These are phyloP conservation scores for Ethmia dodecea DNA, from an alignment of 2,888 invertebrate species.

Conservation along the genomic window DNA sequence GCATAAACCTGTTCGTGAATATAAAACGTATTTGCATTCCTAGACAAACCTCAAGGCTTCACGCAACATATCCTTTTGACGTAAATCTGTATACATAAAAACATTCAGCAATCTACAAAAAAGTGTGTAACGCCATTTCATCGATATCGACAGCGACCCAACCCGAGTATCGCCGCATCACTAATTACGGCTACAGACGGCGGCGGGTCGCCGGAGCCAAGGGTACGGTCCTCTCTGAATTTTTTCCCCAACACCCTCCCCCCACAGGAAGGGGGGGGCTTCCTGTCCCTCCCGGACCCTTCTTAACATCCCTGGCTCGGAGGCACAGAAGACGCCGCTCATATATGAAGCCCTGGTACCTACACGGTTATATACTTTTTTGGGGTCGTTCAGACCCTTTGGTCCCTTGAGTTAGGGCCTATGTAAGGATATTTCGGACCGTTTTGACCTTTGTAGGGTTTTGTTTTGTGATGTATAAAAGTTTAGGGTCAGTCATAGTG, in stretches of 20 bases:
- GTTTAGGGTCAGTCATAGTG: slow-evolving; percentile 41
- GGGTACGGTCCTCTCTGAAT: slow-evolving; percentile 70
- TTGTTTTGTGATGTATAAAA: slow-evolving; percentile 55
- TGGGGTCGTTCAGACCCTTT: slow-evolving; percentile 70
- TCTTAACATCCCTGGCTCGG: slow-evolving; percentile 73
- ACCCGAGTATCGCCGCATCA: slow-evolving; percentile 55
- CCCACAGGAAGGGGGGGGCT: slow-evolving; percentile 57
- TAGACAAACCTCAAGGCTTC: too few relatives aligned
- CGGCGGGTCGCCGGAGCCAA: slow-evolving; percentile 55
- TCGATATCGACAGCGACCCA: slow-evolving; percentile 45
- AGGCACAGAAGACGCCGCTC: slow-evolving; percentile 67
- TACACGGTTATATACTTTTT: slow-evolving; percentile 73
- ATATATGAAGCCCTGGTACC: slow-evolving; percentile 66
- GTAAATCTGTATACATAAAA: too few relatives aligned
- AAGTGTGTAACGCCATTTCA: too few relatives aligned
- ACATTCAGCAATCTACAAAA: too few relatives aligned
- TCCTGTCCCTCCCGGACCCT: slow-evolving; percentile 68
- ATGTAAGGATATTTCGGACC: slow-evolving; percentile 62
- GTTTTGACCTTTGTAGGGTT: slow-evolving; percentile 63
- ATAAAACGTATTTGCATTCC: too few relatives aligned
- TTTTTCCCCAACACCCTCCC: slow-evolving; percentile 61
- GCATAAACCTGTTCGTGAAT: too few relatives aligned
- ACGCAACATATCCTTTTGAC: too few relatives aligned
- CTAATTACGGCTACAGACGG: slow-evolving; percentile 72
- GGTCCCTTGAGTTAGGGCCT: slow-evolving; percentile 63